phyloP scores from a whole-genome alignment of 2,797 vertebrate species.

The Jordanella pulchra region DNA sequence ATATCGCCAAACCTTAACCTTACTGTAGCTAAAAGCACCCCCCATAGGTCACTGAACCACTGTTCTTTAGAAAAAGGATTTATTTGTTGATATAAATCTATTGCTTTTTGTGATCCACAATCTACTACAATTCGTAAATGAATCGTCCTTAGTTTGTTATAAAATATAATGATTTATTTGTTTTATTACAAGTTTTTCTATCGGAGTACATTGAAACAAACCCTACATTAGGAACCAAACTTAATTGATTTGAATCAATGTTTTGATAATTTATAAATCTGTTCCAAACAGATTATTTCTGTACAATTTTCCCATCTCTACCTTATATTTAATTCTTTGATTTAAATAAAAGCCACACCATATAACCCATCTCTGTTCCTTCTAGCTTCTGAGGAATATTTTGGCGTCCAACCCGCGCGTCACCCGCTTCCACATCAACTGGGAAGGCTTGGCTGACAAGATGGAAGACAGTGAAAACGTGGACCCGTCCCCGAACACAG shows the following conservation, averaged over 20 bases:
- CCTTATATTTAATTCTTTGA: neutral
- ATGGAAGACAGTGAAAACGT: slow-evolving; percentile 83
- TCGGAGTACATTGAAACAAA: neutral
- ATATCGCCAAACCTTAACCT: too few species aligned
- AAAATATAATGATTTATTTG: too few species aligned
- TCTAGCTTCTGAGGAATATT: slow-evolving; percentile 87
- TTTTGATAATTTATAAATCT: neutral
- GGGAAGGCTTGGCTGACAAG: slow-evolving; percentile 82
- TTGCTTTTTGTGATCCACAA: too few species aligned
- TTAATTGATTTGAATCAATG: neutral
- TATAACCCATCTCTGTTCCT: neutral
- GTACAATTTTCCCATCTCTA: neutral
- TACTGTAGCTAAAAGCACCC: neutral
- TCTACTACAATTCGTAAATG: too few species aligned
- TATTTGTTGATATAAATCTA: too few species aligned
- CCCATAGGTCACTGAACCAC: neutral
- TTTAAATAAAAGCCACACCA: neutral
- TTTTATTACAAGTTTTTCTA: too few species aligned
- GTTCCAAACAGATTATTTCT: neutral
- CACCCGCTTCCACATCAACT: slow-evolving; percentile 89
- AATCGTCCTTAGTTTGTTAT: too few species aligned
- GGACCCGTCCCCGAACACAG: slow-evolving; percentile 76
- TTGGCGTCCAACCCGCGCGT: slow-evolving; percentile 86
- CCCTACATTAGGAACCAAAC: neutral
- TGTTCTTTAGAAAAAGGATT: too few species aligned